Evolutionary conservation across 2,797 vertebrate genomes (phyloP), one percentile per base, ranked within the genome.

Genomic region (Helarctos malayanus): DNA sequence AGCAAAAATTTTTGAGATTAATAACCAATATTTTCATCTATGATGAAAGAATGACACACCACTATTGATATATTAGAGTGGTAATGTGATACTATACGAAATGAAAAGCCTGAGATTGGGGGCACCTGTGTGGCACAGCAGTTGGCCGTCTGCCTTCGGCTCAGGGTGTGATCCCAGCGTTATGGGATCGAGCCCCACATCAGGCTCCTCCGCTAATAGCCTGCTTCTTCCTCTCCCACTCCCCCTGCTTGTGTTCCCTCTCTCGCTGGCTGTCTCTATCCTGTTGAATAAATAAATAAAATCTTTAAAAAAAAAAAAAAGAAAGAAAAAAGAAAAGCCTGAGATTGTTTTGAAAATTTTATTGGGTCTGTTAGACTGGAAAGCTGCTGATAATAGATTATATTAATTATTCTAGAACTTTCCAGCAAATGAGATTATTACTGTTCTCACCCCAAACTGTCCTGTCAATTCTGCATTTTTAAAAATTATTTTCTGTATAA

Each of bases 401-500:
- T 41, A 85, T 79, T 87, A 97, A 95, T 97, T 97, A 93, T 95
- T 97, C 90, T 89, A 92, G 54, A 97, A 90, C 35, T 92, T 38
- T 87, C 96, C 38, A 96, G 27, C 83, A 61, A 84, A 92, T 91
- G 59, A 93, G 25, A 57, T 91, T 94, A 14, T 59, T 12, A 85
- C 65, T 88, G 54, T 96, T 18, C 81, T 95, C 0, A 0, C 47
- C 88, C 71, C 45, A 96, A 95, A 97, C 93, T 93, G 49, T 59
- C 79, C 63, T 97, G 63, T 65, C 0, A 4, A 94, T 68, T 98
- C 57, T 79, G 96, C 80, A 94, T 97, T 95, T 97, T 92, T 21
- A 56, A 93, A 87, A 94, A 75, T 88, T 96, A 95, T 97, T 98
- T 97, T 97, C 93, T 96, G 96, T 97, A 92, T 92, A 86, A 89